Base-by-base conservation (phyloP, 2,888 invertebrate genomes). In the Imbricaverruca yamaguchii region DNA sequence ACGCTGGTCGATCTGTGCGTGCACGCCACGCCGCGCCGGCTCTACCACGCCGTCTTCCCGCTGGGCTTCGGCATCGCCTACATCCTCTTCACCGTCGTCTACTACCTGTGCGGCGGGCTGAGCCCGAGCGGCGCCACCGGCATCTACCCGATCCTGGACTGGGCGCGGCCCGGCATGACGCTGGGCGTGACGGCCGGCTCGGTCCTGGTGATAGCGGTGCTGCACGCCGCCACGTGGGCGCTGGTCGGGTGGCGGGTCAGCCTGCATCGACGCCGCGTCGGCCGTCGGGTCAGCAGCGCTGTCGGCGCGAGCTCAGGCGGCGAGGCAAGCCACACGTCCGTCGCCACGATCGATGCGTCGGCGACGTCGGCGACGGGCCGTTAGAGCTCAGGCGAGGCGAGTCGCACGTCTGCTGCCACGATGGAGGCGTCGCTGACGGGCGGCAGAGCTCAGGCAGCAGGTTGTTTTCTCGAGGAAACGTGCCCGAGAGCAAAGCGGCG, bases 71-170 rank as follows among this genome's bases (percentile, higher is more conserved):
- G 82, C 65, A 39, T 65, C 69, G 59, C 56, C 57, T 83, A 83
- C 77, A 77, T 80, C 23, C 53, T 82, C 74, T 83, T 82, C 81
- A 83, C 81, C 81, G 63, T 82, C n/a, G 80, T 81, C 15, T 83
- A 83, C 80, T 83, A 81, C 63, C 80, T 83, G 8, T 82, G 80
- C 61, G 83, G 83, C n/a, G 83, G 83, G 23, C 59, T 80, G 82
- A 82, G 82, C 79, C 81, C 80, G 57, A 4, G 78, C 25, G 83
- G 83, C 21, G 57, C 81, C 18, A 59, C 82, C 55, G 81, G 82
- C 6, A 80, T 83, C 53, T 83, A 83, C 67, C 83, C 83, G 7
- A 65, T 82, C n/a, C 39, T 83, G 74, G 83, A 83, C 79, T 83
- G 83, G 83, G 82, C 83, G 10, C 78, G 59, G 57, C 81, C 82